Evolutionary conservation across 2,888 invertebrate genomes (phyloP), one percentile per base, ranked within the genome.

Genomic region (Tolmerus cingulatus): DNA sequence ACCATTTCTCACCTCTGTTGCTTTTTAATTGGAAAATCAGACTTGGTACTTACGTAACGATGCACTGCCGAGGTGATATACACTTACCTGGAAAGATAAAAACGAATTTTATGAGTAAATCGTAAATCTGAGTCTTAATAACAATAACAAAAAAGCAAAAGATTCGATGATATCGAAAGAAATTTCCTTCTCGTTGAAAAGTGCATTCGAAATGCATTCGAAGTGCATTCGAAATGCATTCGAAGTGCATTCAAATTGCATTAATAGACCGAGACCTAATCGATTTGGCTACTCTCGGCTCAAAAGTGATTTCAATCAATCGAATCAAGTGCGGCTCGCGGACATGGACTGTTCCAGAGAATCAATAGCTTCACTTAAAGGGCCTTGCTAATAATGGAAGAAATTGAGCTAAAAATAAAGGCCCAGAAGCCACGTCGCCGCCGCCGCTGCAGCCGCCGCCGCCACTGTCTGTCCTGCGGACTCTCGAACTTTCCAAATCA

Each of bases 361-460:
- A 81, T 51, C 81, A 55, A 81, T 81, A 81, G 30, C 27, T 34
- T 55, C 81, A 81, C 81, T 81, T 81, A 81, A 81, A 81, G 81
- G 81, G 81, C 30, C 43, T 81, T 55, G 81, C 34, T 30, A 46
- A 51, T 81, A 81, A 81, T 30, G 51, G 46, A 81, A 16, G 43
- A 55, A 27, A 79, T 81, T 81, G 55, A 55, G 30, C 81, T 81
- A 55, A 81, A 81, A 81, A 81, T 81, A 81, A 81, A 55, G 16
- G 9, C 34, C 14, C 16, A 5, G 3, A 51, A 46, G 14, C 46
- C n/a, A 23, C 9, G 14, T 81, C 16, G 30, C 55, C 19, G 46
- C 79, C 1, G 27, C 34, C 43, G 81, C 43, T 12, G 14, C 34
- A 34, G 7, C 7, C 34, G 5, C 7, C 7, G 4, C 34, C 34